Evolutionary conservation across 23 tunicate genomes (phyloP).

Genomic region (Ascidia mentula): DNA sequence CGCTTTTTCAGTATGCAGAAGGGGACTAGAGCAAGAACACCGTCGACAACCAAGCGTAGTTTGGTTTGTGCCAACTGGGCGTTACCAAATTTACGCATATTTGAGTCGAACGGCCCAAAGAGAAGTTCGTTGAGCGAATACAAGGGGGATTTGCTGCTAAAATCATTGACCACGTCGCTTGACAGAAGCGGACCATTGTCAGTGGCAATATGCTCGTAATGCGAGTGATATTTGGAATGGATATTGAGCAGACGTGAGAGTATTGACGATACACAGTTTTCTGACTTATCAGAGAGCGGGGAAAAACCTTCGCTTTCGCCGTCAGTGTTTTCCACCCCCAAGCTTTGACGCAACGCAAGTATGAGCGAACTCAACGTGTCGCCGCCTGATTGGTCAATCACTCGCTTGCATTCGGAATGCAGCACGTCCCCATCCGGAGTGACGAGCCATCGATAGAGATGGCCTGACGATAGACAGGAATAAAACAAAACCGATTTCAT

Average conservation of each 20-base stretch:
- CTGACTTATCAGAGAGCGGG: background rate
- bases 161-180: background rate
- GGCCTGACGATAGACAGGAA: slow-evolving; percentile 27
- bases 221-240: background rate
- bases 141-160: slow-evolving; percentile 26
- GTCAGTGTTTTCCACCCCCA: slow-evolving; percentile 53
- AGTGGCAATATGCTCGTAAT: slow-evolving; percentile 9
- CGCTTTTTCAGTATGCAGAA: slow-evolving; percentile 64
- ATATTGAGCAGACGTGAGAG: slow-evolving; percentile 8
- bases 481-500: slow-evolving; percentile 22
- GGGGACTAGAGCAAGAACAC: slow-evolving; percentile 50
- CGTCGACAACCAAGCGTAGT: slow-evolving; percentile 37
- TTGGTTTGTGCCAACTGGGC: background rate
- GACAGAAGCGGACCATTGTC: slow-evolving; percentile 14
- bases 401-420: background rate
- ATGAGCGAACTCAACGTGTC: slow-evolving; percentile 33
- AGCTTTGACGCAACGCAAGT: slow-evolving; percentile 25
- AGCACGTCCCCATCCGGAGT: slow-evolving; percentile 37
- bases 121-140: slow-evolving; percentile 42
- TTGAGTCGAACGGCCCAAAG: slow-evolving; percentile 17
- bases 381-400: background rate
- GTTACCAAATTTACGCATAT: slow-evolving; percentile 14
- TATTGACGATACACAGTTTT: background rate
- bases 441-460: slow-evolving; percentile 45
- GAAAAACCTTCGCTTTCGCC: background rate